phyloP scores from a whole-genome alignment of 1,140 invertebrate genomes.

The Microplitis demolitor region DNA sequence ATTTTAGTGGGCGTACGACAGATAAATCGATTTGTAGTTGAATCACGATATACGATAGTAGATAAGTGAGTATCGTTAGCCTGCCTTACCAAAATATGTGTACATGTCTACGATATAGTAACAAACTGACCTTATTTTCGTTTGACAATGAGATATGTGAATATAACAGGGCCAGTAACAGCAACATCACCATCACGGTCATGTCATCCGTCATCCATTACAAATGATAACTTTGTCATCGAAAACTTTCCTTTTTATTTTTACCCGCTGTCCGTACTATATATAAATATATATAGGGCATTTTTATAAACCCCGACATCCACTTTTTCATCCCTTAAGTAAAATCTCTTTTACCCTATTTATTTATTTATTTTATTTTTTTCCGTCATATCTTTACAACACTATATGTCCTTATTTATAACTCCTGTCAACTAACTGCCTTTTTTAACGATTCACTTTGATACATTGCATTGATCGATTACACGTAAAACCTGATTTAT shows the following conservation, averaged over 20 bases:
- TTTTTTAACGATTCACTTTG: slow-evolving; percentile 35
- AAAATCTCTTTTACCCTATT: neutral
- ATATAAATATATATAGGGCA: no score
- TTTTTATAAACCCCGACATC: no score
- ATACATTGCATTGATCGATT: slow-evolving; percentile 43
- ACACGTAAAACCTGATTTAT: slow-evolving; percentile 41
- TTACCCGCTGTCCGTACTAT: no score
- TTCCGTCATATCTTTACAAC: neutral
- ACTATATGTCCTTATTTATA: slow-evolving; percentile 14
- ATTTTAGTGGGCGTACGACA: slow-evolving; percentile 36
- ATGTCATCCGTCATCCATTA: no score
- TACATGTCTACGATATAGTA: no score
- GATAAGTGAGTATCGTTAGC: slow-evolving; percentile 8
- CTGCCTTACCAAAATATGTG: neutral
- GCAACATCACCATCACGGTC: no score
- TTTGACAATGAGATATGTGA: no score
- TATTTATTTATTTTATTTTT: neutral
- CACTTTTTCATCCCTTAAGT: neutral
- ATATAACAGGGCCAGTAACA: no score
- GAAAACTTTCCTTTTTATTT: no score
- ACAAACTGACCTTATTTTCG: neutral
- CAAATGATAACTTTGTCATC: no score
- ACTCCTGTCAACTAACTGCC: slow-evolving; percentile 15
- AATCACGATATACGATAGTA: slow-evolving; percentile 22
- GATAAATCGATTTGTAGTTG: slow-evolving; percentile 45